Evolutionary conservation across 2,797 vertebrate genomes (phyloP).

Genomic region (Fringilla coelebs): DNA sequence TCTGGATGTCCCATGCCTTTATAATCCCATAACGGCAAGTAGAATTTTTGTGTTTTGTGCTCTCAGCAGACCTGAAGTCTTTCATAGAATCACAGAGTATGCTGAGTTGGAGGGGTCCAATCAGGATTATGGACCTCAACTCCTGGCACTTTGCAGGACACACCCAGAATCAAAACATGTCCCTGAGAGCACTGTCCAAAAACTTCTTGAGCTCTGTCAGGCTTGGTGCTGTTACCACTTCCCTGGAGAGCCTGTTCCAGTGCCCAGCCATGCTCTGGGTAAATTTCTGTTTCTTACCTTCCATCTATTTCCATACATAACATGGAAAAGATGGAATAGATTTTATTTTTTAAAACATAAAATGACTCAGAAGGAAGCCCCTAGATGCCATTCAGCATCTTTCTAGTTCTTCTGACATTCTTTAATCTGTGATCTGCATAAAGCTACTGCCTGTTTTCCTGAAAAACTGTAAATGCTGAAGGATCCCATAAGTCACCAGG

Average conservation of each 20-base stretch:
- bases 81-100: background rate
- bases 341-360: background rate
- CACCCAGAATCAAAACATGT: background rate
- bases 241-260: background rate
- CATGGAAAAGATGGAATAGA: background rate
- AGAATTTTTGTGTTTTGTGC: background rate
- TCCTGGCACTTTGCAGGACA: background rate
- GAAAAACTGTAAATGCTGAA: background rate
- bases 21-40: background rate
- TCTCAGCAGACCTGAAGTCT: background rate
- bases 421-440: background rate
- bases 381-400: background rate
- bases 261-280: rapidly evolving
- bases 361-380: background rate
- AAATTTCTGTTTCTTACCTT: background rate
- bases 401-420: background rate
- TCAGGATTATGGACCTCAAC: background rate
- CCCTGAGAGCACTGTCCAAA: background rate
- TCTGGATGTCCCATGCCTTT: background rate
- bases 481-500: background rate
- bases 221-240: too few species aligned
- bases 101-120: rapidly evolving
- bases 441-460: background rate
- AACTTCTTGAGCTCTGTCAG: too few species aligned
- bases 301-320: background rate